A percentile compares a stretch with the other conserved stretches of the same genome.
phyloP scores from a whole-genome alignment of 2,888 invertebrate species.

The Melanostoma scalare region DNA sequence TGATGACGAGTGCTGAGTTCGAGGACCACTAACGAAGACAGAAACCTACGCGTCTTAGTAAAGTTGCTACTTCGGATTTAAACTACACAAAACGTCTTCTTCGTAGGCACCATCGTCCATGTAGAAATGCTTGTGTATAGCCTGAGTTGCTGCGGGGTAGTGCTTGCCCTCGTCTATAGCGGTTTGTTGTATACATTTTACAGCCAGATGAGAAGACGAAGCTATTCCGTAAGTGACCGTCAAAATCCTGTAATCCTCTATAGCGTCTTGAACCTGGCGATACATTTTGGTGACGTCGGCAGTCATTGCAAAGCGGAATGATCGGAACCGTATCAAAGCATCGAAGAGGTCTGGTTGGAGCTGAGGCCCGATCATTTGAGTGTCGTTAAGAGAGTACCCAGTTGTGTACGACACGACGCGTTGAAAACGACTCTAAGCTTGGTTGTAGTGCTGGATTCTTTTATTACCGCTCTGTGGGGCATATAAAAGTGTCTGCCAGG shows the following conservation, averaged over 20 bases:
- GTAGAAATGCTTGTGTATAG: neutral
- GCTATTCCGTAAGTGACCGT: conserved; percentile 10
- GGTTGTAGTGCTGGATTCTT: conserved; percentile 2
- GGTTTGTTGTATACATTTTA: neutral
- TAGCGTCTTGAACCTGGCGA: conserved; percentile 1
- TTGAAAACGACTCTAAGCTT: conserved; percentile 44
- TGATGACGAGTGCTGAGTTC: too few relatives aligned
- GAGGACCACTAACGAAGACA: too few relatives aligned
- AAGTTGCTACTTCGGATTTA: neutral
- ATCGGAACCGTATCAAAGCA: too few relatives aligned
- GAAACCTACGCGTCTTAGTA: too few relatives aligned
- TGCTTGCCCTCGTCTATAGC: neutral
- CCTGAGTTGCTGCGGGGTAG: neutral
- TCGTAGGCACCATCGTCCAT: neutral
- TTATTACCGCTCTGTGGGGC: neutral
- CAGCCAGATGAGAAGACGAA: conserved; percentile 2
- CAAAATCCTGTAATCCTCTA: conserved; percentile 15
- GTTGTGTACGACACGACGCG: conserved; percentile 24
- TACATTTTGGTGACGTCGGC: neutral
- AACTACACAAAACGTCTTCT: neutral
- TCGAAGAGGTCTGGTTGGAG: too few relatives aligned
- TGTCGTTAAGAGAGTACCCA: conserved; percentile 12
- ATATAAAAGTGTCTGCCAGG: neutral
- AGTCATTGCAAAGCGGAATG: neutral
- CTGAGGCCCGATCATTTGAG: conserved; percentile 32